phyloP scores from a whole-genome alignment of 2,113 vertebrate genomes.

The Abramis brama region DNA sequence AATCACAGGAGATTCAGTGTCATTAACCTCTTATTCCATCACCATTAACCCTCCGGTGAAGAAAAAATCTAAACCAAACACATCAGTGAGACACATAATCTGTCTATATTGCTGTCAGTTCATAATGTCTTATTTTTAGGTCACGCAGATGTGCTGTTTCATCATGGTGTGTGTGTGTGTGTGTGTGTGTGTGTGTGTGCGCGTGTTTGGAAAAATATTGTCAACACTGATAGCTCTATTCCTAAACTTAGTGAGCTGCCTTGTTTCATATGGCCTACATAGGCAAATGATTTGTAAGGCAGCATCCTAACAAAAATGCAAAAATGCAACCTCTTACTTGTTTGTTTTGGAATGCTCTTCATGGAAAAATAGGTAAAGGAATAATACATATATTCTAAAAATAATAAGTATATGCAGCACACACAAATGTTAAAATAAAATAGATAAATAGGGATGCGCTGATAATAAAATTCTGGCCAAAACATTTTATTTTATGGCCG shows the following conservation, averaged over 20 bases:
- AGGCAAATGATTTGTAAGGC: neutral
- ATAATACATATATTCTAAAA: neutral
- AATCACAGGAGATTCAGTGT: constrained; percentile 43
- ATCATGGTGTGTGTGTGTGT: neutral
- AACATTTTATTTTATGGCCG: neutral
- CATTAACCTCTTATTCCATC: constrained; percentile 44
- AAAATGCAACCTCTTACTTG: neutral
- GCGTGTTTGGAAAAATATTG: constrained; percentile 14
- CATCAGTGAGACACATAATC: constrained; percentile 33
- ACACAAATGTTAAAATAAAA: neutral
- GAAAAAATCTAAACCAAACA: constrained; percentile 28
- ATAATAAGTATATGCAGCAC: neutral
- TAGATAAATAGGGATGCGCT: neutral
- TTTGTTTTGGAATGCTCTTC: neutral
- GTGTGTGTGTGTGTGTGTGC: neutral
- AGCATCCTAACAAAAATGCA: neutral
- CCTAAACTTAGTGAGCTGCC: neutral
- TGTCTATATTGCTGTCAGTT: constrained; percentile 33
- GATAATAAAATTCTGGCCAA: neutral
- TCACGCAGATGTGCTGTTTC: constrained; percentile 35
- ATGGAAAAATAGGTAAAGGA: neutral
- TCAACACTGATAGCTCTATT: constrained; percentile 10
- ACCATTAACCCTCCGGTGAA: constrained; percentile 37
- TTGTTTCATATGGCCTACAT: neutral
- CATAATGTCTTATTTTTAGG: constrained; percentile 33